Evolutionary conservation across 2,797 vertebrate genomes (phyloP), one percentile per base, ranked within the genome.

Genomic region (Tadarida brasiliensis): DNA sequence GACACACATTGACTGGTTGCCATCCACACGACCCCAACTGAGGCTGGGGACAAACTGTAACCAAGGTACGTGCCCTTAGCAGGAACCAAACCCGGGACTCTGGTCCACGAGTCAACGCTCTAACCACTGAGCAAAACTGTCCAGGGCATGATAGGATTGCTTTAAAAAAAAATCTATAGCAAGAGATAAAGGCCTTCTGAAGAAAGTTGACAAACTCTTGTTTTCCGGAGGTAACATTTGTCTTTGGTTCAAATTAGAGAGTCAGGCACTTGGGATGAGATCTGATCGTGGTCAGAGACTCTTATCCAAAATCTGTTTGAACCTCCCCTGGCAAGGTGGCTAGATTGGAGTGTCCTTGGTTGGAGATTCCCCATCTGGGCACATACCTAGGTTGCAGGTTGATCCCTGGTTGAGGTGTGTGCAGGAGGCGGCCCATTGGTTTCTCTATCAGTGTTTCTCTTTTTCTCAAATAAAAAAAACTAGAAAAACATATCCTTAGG

Each of bases 181-280:
- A 73, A 49, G 28, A 76, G 57, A 19, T 91, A 77, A 57, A 56
- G 33, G 59, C 47, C 49, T 91, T 19, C n/a, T 83, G 7, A 85
- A 85, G 15, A 54, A 87, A 82, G 35, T 74, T 83, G 70, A 68
- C 20, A 68, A 44, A 93, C 35, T 90, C 44, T 92, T 61, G 35
- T 86, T 89, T 94, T 81, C 76, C 92, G 80, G 68, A 63, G 19
- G 16, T 68, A 67, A 33, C 54, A 90, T 39, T 91, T 94, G 87
- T 86, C 28, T 96, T 19, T 89, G 16, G 16, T 90, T 35, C 78
- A 71, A 51, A 91, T 88, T 67, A 59, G 35, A 80, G 20, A 85
- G 35, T 49, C 24, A 26, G 44, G 22, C 28, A 86, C 54, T 96
- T 85, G 73, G 51, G 39, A 33, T 81, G n/a, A 73, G n/a, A 26